Evolutionary conservation across 2,888 invertebrate genomes (phyloP), one percentile per base, ranked within the genome.

Genomic region (Anthophora plumipes): DNA sequence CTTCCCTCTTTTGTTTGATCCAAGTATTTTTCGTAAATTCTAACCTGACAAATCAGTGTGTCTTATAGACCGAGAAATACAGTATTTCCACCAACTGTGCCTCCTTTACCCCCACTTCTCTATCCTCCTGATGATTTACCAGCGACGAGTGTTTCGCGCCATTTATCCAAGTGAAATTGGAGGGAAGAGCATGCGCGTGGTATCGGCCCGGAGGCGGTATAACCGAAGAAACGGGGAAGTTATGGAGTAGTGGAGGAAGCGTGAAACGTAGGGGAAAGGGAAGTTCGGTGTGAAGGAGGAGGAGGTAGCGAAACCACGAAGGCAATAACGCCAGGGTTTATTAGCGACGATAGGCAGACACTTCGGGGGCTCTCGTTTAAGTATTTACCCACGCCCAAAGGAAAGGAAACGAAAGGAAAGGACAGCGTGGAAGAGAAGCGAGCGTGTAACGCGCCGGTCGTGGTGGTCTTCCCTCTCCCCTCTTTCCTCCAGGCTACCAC

Each of bases 261-360:
- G 0, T 41, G 50, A 11, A 1, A 0, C n/a, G n/a, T 12, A 63
- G 7, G 25, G 20, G 12, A 39, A n/a, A 31, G 22, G 25, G 12
- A 39, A 12, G 41, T n/a, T n/a, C 43, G 54, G 50, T 48, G 41
- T 22, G 63, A 11, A 52, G 39, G 22, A 60, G 59, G 20, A 9
- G 25, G 39, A 22, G n/a, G n/a, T n/a, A 61, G 11, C 25, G 57
- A 63, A n/a, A 67, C 60, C 20, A 67, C 72, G 80, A 69, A 71
- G 70, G 70, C 70, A 80, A 85, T 81, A 83, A 79, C 80, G 76
- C 61, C 74, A 63, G 66, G 80, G 74, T 84, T 84, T 87, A 87
- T 87, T 84, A 87, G 72, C 70, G 61, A 75, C 61, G 76, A 76
- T 75, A 80, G 50, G 55, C 67, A 70, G 73, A 20, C 64, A 73